phyloP scores from a whole-genome alignment of 2,797 vertebrate species.

The Steatocranus sp. region DNA sequence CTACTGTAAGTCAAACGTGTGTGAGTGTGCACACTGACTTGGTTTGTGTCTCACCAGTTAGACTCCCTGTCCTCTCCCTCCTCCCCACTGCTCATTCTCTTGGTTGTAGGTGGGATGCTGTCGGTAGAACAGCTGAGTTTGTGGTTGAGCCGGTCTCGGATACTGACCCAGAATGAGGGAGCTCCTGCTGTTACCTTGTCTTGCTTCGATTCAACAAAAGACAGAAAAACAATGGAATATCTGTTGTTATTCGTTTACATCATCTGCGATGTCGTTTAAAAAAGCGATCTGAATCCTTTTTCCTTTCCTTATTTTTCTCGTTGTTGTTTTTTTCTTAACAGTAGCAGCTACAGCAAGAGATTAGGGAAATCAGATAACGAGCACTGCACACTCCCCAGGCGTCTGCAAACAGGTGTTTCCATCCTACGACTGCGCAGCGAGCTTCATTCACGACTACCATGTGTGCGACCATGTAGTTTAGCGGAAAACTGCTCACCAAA shows the following conservation, averaged over 20 bases:
- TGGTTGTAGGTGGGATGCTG: constrained; percentile 51
- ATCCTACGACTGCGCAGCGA: constrained; percentile 28
- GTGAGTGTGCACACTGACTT: background rate
- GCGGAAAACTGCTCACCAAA: background rate
- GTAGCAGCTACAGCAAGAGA: background rate
- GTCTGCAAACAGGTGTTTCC: constrained; percentile 73
- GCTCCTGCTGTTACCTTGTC: background rate
- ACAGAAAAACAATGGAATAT: background rate
- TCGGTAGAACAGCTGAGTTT: constrained; percentile 35
- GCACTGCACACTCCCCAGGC: background rate
- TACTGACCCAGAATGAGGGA: constrained; percentile 38
- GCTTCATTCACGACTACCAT: constrained; percentile 28
- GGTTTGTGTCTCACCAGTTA: constrained; percentile 2
- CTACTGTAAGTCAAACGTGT: background rate
- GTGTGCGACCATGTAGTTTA: constrained; percentile 29
- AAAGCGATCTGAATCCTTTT: background rate
- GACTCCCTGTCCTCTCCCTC: constrained; percentile 1
- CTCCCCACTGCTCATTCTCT: constrained; percentile 18
- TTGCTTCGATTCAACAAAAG: constrained; percentile 1
- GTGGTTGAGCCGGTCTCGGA: constrained; percentile 30
- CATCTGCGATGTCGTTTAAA: background rate
- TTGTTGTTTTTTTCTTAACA: background rate
- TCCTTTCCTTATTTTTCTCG: background rate
- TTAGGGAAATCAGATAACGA: background rate
- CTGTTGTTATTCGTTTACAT: background rate